These are phyloP conservation scores for Shinisaurus crocodilurus DNA, from an alignment of 2,113 vertebrate species.

Conservation along the genomic window DNA sequence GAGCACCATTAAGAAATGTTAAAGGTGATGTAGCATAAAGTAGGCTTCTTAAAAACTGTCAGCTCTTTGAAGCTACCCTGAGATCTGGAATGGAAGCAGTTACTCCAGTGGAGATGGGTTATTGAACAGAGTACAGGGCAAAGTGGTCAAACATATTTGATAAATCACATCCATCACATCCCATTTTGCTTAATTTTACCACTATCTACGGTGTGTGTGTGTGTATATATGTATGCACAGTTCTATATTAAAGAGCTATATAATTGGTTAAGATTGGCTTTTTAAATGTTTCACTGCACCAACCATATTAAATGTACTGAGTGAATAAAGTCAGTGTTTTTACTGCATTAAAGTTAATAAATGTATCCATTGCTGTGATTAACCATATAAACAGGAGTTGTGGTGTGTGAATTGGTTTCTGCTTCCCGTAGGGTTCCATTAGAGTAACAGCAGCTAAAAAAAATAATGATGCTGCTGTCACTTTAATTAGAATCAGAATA, in stretches of 20 bases:
- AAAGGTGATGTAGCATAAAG: conserved; percentile 23
- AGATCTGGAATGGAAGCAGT: neutral
- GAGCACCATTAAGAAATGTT: conserved; percentile 21
- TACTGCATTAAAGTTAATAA: conserved; percentile 56
- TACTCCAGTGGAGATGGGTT: neutral
- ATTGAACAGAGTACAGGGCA: neutral
- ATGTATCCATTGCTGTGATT: conserved; percentile 59
- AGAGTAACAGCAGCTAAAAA: conserved; percentile 46
- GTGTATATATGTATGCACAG: neutral
- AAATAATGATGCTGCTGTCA: conserved; percentile 28
- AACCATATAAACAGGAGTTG: conserved; percentile 48
- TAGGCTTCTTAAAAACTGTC: neutral
- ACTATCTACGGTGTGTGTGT: neutral
- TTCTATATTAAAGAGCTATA: neutral
- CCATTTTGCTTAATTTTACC: neutral
- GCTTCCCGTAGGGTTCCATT: conserved; percentile 48
- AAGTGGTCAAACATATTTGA: neutral
- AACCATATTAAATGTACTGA: conserved; percentile 8
- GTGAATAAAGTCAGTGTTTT: conserved; percentile 12
- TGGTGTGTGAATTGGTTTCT: conserved; percentile 42
- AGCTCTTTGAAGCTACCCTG: conserved; percentile 2
- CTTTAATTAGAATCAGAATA: conserved; percentile 62
- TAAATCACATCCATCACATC: neutral
- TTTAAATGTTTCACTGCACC: conserved; percentile 4
- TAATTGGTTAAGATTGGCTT: neutral